Percentiles rank a stretch among this genome's conserved stretches.
Evolutionary conservation across 1,140 invertebrate genomes (phyloP).

Genomic region (Phortica variegata): DNA sequence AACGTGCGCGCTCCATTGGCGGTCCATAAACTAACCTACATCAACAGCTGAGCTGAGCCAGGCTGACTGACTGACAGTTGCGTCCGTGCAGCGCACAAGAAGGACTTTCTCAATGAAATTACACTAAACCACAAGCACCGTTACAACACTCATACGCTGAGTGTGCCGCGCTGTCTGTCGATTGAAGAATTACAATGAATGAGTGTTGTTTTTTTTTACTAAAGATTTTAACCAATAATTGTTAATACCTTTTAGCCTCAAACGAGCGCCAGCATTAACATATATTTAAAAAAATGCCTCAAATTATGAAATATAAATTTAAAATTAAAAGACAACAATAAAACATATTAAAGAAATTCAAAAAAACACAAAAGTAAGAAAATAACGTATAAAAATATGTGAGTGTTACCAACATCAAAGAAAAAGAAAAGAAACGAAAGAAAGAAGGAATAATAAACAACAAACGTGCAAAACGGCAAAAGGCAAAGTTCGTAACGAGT

Average conservation of each 20-base stretch:
- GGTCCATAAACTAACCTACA: constrained; percentile 42
- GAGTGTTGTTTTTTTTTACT: constrained; percentile 18
- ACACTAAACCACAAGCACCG: too few species aligned
- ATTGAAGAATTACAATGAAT: constrained; percentile 10
- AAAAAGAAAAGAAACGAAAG: constrained; percentile 6
- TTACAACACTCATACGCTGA: too few species aligned
- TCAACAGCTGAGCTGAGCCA: constrained; percentile 48
- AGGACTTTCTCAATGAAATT: constrained; percentile 26
- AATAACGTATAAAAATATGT: background rate
- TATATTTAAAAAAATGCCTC: too few species aligned
- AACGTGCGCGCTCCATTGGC: constrained; percentile 1
- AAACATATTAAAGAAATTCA: background rate
- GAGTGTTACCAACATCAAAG: background rate
- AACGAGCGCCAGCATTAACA: too few species aligned
- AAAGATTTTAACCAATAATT: background rate
- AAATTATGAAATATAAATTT: too few species aligned
- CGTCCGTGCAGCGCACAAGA: background rate
- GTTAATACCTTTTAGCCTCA: background rate
- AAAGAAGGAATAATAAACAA: constrained; percentile 4
- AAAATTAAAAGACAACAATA: constrained; percentile 5
- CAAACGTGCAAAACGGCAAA: constrained; percentile 13
- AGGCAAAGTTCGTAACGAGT: constrained; percentile 25
- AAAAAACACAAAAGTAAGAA: background rate
- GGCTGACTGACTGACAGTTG: too few species aligned
- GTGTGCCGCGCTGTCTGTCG: too few species aligned